Evolutionary conservation across 2,888 invertebrate genomes (phyloP), one percentile per base, ranked within the genome.

Genomic region (Thyatira batis): DNA sequence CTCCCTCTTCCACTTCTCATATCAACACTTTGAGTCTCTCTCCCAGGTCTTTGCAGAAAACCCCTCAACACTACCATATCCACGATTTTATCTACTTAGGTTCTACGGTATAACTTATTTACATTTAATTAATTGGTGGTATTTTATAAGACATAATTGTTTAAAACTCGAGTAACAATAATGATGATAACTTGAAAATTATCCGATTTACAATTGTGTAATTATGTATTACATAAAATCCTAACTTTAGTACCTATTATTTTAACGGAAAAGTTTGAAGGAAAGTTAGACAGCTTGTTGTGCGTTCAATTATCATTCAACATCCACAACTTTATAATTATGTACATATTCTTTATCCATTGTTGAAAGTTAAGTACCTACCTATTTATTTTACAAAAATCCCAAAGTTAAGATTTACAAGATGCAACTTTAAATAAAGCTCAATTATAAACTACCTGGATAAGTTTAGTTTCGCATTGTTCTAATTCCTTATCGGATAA

Each of bases 401-500:
- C 3, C 23, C 6, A 23, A 23, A 23, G 23, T 23, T 4, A 23
- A n/a, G n/a, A 23, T 6, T 23, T 23, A 23, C 23, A 23, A 23
- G 23, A 23, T 23, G 23, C 23, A 23, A 4, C 44, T 45, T 20
- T 45, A 20, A 20, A 20, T 9, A 20, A 45, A 45, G 25, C 13
- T 45, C 13, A 25, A 45, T 45, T 23, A 27, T 17, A 25, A 27
- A 8, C 17, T 17, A 20, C 2, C 27, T 48, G 10, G 23, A 9
- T 46, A 46, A 25, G 27, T 48, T 27, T 17, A 45, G 45, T 13
- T 13, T n/a, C 13, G 1, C 48, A 27, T 48, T 48, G 48, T 48
- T 48, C 48, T 39, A 50, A 13, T 25, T 45, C 48, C 45, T 33
- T 51, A 51, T 52, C 52, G 45, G 45, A 52, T 39, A 39, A 39